Base-by-base conservation (phyloP, 2,888 invertebrate genomes). In the Peribatodes rhomboidaria region DNA sequence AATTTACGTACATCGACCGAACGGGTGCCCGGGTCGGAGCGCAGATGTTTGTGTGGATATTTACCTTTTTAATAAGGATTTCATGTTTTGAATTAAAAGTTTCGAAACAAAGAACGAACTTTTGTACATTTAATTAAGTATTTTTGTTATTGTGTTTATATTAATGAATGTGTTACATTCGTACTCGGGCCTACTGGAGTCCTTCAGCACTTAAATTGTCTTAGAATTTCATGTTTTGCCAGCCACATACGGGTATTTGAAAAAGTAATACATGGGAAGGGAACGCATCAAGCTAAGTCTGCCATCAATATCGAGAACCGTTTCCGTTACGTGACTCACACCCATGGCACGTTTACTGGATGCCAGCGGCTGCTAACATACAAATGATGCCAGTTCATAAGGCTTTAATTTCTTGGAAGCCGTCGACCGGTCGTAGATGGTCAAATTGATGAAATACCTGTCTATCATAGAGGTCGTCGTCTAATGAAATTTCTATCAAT, bases 291-390 rank as follows among this genome's bases (percentile, higher is more conserved):
- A 84, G 82, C 79, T 73, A 72, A 74, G 77, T 73, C 76, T 83
- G 84, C 78, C 88, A 88, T 88, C 85, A 87, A 88, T 89, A 89
- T 87, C 85, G 82, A 85, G 88, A 87, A 85, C 87, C 83, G 87
- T 90, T 90, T 91, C 90, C 91, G 90, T 89, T 92, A 92, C 92
- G 92, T 92, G 92, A 92, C 91, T 92, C 91, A 92, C 85, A 83
- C 83, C 76, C 84, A 81, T 86, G 90, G 91, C 91, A 91, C 90
- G 92, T 91, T 82, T 84, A 80, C 75, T 78, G 80, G 82, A 78
- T 80, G 85, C 84, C 82, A 78, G 80, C 83, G 84, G 82, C 86
- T 85, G 85, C 88, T 89, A 85, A 89, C 89, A 89, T 90, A 91
- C 89, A 86, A 89, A 90, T 87, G 78, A 71, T 68, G 69, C 66